Percentiles rank a stretch among this genome's conserved stretches.
These are phyloP conservation scores for Meteorus colon DNA, from an alignment of 2,888 invertebrate species.

Conservation along the genomic window DNA sequence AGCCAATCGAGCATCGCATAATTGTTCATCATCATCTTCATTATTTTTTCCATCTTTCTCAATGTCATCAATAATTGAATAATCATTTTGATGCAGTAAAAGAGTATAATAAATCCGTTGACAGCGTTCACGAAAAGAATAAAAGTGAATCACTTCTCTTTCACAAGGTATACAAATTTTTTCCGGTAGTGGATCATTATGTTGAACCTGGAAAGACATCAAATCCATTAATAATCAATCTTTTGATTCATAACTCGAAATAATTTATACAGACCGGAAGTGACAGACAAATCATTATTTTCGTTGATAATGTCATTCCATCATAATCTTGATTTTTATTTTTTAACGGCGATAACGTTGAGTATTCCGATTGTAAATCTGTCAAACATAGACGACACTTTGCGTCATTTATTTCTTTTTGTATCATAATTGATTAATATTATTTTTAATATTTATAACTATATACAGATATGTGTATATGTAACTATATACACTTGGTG, in stretches of 20 bases:
- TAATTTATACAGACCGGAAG: slow-evolving; percentile 51
- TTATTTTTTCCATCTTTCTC: background rate
- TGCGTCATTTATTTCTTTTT: slow-evolving; percentile 27
- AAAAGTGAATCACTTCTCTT: slow-evolving; percentile 47
- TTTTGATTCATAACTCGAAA: background rate
- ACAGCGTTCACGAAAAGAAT: slow-evolving; percentile 52
- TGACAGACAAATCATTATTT: slow-evolving; percentile 56
- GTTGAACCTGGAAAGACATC: slow-evolving; percentile 49
- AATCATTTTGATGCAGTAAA: slow-evolving; percentile 1
- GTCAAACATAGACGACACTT: slow-evolving; percentile 54
- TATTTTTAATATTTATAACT: too few species aligned
- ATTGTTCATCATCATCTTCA: background rate
- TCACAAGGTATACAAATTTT: slow-evolving; percentile 50
- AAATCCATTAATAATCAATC: slow-evolving; percentile 8
- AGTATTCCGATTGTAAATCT: slow-evolving; percentile 44
- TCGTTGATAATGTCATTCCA: slow-evolving; percentile 49
- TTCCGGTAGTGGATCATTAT: slow-evolving; percentile 48
- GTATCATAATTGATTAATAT: background rate
- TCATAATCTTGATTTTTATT: slow-evolving; percentile 32
- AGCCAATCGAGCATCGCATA: background rate
- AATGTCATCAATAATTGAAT: background rate
- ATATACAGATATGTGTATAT: background rate
- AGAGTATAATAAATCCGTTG: slow-evolving; percentile 47
- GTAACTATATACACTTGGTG: background rate
- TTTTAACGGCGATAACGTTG: slow-evolving; percentile 43